Base-by-base conservation (phyloP, 35 echinoderm and acorn worm species). In the Chiridota heheva region DNA sequence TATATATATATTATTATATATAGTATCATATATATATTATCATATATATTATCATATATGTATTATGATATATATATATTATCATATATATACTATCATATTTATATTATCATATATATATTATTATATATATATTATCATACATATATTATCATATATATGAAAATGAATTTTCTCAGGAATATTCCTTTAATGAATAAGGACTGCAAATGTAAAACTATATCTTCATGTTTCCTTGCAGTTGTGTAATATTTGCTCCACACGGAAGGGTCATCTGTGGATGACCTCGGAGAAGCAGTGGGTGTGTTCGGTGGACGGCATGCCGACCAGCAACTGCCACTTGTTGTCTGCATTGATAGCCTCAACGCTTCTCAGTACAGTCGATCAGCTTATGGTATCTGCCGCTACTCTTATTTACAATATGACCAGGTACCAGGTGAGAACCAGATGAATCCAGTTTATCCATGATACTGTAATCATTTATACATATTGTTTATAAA, bases 231-330 rank as follows among this genome's bases (percentile, higher is more conserved):
- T n/a, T n/a, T n/a, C n/a, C n/a, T 60, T 91, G 1, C 81, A 96
- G 92, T 42, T 96, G 15, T 90, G 92, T 61, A 96, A 96, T 68
- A 58, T 89, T 41, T 96, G 92, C 59, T 72, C 67, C 16, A 69
- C 81, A 30, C 59, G 87, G 22, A 70, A 90, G 31, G 92, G 87
- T 4, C 77, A 81, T 57, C 63, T 63, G 10, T 96, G 92, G 92
- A 43, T 96, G 53, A 88, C 72, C 7, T 85, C 87, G 0, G 83
- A 89, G 33, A 79, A 69, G 58, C 75, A 96, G 39, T 96, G 87
- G 87, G 39, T 73, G 45, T 63, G 51, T 32, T 58, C 83, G 15
- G 61, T 82, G 12, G 64, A 85, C 2, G 92, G 92, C 31, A 40
- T 46, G 20, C 43, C 44, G 17, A 86, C 82, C 15, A 64, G 44